Conservation (phyloP, 2,113 vertebrate genomes). For the Desmodus rotundus region DNA sequence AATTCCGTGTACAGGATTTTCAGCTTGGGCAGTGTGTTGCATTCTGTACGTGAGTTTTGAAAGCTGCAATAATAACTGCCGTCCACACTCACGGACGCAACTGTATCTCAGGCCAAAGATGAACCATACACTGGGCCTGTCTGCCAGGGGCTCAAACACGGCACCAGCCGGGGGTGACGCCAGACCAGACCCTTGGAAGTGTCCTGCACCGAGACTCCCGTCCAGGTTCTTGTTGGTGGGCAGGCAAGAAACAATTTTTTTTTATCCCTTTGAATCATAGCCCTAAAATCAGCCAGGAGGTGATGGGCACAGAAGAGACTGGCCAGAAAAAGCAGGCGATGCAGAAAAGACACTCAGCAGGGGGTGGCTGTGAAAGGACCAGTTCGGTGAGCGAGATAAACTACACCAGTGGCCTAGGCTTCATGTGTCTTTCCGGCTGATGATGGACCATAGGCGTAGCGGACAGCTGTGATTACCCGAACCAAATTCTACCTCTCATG, state of each 20-base stretch:
- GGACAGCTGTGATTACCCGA: neutral
- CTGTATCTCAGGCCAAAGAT: neutral
- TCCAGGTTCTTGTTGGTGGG: no score
- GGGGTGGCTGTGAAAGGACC: neutral
- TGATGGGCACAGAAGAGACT: neutral
- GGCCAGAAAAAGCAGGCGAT: neutral
- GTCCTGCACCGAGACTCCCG: neutral
- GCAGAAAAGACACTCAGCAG: neutral
- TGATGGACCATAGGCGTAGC: neutral
- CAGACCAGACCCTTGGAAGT: neutral
- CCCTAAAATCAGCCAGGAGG: neutral
- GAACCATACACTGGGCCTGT: neutral
- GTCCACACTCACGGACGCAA: neutral
- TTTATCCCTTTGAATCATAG: neutral
- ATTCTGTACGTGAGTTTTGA: neutral
- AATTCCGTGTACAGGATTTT: neutral
- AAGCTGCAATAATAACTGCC: neutral
- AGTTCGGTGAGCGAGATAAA: neutral
- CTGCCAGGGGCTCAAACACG: neutral
- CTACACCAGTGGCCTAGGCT: neutral
- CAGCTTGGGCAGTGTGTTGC: neutral
- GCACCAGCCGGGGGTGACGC: neutral
- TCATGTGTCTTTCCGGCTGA: neutral
- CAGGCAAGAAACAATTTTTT: neutral
- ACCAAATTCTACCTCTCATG: neutral